phyloP scores from a whole-genome alignment of 1,140 invertebrate genomes.

The Danaus plexippus region DNA sequence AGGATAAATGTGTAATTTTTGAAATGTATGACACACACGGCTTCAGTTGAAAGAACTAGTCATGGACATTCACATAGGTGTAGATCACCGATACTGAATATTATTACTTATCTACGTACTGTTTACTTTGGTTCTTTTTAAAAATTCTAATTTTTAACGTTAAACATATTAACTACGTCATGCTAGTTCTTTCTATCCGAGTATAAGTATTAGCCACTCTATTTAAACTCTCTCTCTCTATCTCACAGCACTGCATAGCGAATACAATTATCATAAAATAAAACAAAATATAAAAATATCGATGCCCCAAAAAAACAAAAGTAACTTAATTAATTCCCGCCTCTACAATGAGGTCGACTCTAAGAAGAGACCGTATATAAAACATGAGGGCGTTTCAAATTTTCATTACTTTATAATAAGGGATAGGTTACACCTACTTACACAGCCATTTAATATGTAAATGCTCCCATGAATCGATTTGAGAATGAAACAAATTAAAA shows the following conservation, averaged over 20 bases:
- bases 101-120: slow-evolving; percentile 13
- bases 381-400: background rate
- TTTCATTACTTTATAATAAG: slow-evolving; percentile 14
- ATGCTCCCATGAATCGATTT: slow-evolving; percentile 15
- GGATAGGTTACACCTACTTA: slow-evolving; percentile 19
- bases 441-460: slow-evolving; percentile 23
- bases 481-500: background rate
- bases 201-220: slow-evolving; percentile 10
- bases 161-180: slow-evolving; percentile 15
- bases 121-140: slow-evolving; percentile 24
- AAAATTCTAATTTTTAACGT: slow-evolving; percentile 16
- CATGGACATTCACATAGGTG: slow-evolving; percentile 10
- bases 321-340: no score
- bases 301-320: no score
- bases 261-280: slow-evolving; percentile 16
- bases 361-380: no score
- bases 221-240: slow-evolving; percentile 17
- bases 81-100: slow-evolving; percentile 6
- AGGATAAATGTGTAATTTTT: slow-evolving; percentile 52
- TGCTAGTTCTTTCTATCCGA: slow-evolving; percentile 26
- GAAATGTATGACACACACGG: slow-evolving; percentile 12
- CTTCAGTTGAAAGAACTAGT: slow-evolving; percentile 24
- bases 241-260: slow-evolving; percentile 20
- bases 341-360: no score
- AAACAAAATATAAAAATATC: slow-evolving; percentile 5